Base-by-base conservation (phyloP, 2,888 invertebrate species). In the Lingula anatina region DNA sequence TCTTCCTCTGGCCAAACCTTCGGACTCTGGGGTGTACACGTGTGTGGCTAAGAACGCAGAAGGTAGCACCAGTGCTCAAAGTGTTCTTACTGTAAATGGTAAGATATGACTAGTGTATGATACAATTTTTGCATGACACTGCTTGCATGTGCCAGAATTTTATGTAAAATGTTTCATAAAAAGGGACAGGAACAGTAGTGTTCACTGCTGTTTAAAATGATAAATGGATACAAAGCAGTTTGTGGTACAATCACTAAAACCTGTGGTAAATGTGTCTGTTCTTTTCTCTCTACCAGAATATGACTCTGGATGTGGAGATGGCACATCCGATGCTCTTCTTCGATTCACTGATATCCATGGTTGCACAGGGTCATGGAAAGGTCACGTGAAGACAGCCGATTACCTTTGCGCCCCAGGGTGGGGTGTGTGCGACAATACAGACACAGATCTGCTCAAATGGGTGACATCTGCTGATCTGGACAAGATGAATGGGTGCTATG, bases 291-390 rank as follows among this genome's bases (percentile, higher is more conserved):
- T n/a, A 12, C n/a, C 61, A 71, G 72, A 68, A 37, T 62, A 69
- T 50, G 53, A 55, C 3, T 72, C 74, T 1, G 74, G 74, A 0
- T 75, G 74, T 57, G 56, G 59, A 20, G 71, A 71, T 52, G 67
- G 68, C 2, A 62, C 59, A n/a, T 68, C 71, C 5, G 72, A 73
- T 40, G 73, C 70, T 2, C 61, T 73, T 4, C 49, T 60, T 21
- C 56, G 64, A 24, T 64, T 70, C 48, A 56, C 64, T 40, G 59
- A 62, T 45, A 60, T 72, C 21, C 72, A 73, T 40, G 73, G 71
- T 3, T 73, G 73, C 59, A 49, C 56, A 28, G 73, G 74, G 7
- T 53, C 47, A 3, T 75, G 74, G 74, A 55, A 61, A n/a, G 74
- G 74, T 42, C 74, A 75, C 56, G 70, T 75, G 7, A 67, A 63